Conservation (phyloP, 2,888 invertebrate species). For the Nipponacmea schrenckii region DNA sequence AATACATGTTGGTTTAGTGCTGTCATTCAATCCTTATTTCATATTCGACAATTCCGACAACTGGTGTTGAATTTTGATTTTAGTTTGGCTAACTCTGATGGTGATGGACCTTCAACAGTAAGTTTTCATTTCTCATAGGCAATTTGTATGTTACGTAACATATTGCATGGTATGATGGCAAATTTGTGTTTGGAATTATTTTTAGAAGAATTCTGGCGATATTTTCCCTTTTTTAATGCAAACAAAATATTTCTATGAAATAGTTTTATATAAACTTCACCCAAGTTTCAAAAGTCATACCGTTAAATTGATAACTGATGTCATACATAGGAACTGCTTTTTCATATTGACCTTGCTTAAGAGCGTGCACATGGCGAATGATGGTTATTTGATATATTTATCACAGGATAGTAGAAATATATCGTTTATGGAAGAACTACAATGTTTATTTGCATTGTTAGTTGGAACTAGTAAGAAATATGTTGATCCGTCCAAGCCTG, state of each 20-base stretch:
- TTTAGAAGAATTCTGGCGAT: too few species aligned
- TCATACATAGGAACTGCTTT: too few species aligned
- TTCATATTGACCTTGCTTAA: too few species aligned
- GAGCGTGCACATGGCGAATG: not conserved
- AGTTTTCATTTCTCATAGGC: constrained; percentile 19
- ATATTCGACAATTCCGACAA: constrained; percentile 67
- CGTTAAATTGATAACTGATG: not conserved
- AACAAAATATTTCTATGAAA: too few species aligned
- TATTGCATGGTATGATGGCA: constrained; percentile 12
- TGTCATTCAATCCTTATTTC: constrained; percentile 70
- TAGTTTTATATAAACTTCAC: too few species aligned
- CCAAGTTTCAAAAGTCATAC: not conserved
- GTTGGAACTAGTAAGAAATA: constrained; percentile 67
- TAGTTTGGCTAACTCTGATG: constrained; percentile 26
- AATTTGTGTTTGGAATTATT: too few species aligned
- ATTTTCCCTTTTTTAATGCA: too few species aligned
- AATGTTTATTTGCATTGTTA: constrained; percentile 68
- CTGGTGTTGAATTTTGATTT: constrained; percentile 64
- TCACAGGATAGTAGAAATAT: constrained; percentile 62
- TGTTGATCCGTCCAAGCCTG: constrained; percentile 68
- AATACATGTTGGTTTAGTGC: constrained; percentile 71
- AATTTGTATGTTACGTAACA: not conserved
- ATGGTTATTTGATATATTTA: not conserved
- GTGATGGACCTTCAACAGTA: constrained; percentile 37
- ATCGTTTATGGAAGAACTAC: constrained; percentile 67